phyloP scores from a whole-genome alignment of 2,113 vertebrate genomes.

The Proterorhinus semilunaris region DNA sequence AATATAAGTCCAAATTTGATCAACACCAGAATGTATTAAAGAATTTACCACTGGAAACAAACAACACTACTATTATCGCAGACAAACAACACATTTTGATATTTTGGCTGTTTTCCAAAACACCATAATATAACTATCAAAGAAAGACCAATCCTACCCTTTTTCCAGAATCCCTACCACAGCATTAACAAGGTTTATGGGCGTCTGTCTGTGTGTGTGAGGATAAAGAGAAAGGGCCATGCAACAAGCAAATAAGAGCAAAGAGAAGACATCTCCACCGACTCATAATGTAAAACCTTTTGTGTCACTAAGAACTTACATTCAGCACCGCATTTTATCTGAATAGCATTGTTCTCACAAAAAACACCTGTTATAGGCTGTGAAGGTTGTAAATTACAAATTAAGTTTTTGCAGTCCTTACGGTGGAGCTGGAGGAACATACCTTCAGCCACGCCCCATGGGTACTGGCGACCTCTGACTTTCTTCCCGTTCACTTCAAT shows the following conservation, averaged over 20 bases:
- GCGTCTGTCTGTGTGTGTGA: constrained; percentile 11
- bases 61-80: background rate
- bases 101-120: background rate
- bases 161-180: constrained; percentile 63
- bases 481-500: constrained; percentile 81
- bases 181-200: constrained; percentile 18
- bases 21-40: too few species aligned
- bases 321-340: too few species aligned
- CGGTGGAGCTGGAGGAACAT: constrained; percentile 34
- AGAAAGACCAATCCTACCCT: background rate
- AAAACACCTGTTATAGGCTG: background rate
- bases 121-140: background rate
- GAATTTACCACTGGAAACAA: too few species aligned
- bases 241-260: background rate
- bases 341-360: too few species aligned
- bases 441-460: constrained; percentile 84
- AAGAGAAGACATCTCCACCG: background rate
- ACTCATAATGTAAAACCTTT: background rate
- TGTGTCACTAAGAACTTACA: background rate
- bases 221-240: background rate
- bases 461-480: constrained; percentile 83
- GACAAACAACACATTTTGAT: background rate
- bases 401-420: background rate
- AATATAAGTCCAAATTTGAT: too few species aligned
- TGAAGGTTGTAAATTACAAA: background rate